Evolutionary conservation across 2,797 vertebrate species (phyloP).

Genomic region (Dromococcyx pavoninus): DNA sequence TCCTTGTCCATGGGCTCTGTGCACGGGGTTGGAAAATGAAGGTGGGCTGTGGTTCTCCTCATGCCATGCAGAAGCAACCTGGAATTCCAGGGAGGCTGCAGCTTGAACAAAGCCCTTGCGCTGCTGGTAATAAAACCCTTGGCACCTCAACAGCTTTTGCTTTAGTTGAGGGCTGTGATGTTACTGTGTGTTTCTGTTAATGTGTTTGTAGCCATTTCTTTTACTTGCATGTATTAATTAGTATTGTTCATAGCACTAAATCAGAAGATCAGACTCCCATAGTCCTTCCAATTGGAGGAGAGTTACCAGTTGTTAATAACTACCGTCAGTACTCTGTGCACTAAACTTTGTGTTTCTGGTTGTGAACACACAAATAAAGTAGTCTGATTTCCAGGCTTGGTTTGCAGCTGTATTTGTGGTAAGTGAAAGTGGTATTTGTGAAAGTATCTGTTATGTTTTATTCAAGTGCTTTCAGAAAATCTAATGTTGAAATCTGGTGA

Average conservation of each 20-base stretch:
- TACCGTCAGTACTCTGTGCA: not conserved
- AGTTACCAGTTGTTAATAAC: not conserved
- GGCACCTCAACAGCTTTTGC: not conserved
- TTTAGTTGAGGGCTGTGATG: not conserved
- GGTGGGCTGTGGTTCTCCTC: accelerated
- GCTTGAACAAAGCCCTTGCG: not conserved
- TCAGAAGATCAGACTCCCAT: not conserved
- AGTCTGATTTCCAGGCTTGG: not conserved
- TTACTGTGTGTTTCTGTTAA: not conserved
- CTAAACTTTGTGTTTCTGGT: not conserved
- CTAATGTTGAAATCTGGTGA: not conserved
- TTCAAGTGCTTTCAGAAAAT: not conserved
- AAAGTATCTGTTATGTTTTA: not conserved
- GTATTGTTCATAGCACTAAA: not conserved
- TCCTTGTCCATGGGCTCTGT: not conserved
- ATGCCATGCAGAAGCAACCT: accelerated
- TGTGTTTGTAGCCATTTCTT: not conserved
- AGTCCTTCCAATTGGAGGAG: not conserved
- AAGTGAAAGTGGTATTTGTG: too few species aligned
- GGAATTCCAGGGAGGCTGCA: not conserved
- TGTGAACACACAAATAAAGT: not conserved
- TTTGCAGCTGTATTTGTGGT: not conserved
- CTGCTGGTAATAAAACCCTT: not conserved
- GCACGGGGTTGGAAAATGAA: not conserved
- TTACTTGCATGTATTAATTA: not conserved